phyloP scores from a whole-genome alignment of 2,888 invertebrate genomes.

The Monoplex corrugatus region DNA sequence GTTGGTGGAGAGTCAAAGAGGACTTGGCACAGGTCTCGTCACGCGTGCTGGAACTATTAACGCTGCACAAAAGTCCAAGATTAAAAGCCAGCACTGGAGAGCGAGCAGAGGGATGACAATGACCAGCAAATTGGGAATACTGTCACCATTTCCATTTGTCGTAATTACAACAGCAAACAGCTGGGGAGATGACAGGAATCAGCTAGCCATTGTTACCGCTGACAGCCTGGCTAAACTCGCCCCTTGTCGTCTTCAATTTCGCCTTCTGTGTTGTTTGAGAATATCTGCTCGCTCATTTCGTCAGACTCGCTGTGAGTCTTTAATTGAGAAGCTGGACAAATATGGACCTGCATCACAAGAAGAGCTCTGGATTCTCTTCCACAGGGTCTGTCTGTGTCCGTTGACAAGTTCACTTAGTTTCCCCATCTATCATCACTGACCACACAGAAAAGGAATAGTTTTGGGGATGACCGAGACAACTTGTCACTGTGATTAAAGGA shows the following conservation, averaged over 20 bases:
- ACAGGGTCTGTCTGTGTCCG: background rate
- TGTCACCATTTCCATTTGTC: slow-evolving; percentile 56
- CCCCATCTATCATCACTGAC: background rate
- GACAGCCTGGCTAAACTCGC: slow-evolving; percentile 49
- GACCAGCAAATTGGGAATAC: slow-evolving; percentile 55
- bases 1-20: slow-evolving; percentile 46
- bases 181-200: too few relatives aligned
- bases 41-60: slow-evolving; percentile 44
- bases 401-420: background rate
- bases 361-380: slow-evolving; percentile 30
- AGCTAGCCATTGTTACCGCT: slow-evolving; percentile 53
- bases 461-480: too few relatives aligned
- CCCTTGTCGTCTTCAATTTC: slow-evolving; percentile 57
- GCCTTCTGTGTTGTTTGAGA: slow-evolving; percentile 58
- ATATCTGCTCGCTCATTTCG: slow-evolving; percentile 54
- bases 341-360: slow-evolving; percentile 41
- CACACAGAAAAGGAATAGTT: too few relatives aligned
- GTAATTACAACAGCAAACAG: slow-evolving; percentile 58
- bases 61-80: slow-evolving; percentile 49
- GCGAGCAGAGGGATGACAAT: slow-evolving; percentile 37
- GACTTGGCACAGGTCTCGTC: slow-evolving; percentile 23
- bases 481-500: too few relatives aligned
- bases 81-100: too few relatives aligned
- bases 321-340: slow-evolving; percentile 49
- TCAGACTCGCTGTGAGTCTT: slow-evolving; percentile 42